Percentiles rank a stretch among this genome's conserved stretches.
Evolutionary conservation across 1,140 invertebrate species (phyloP).

Genomic region (Apis florea): DNA sequence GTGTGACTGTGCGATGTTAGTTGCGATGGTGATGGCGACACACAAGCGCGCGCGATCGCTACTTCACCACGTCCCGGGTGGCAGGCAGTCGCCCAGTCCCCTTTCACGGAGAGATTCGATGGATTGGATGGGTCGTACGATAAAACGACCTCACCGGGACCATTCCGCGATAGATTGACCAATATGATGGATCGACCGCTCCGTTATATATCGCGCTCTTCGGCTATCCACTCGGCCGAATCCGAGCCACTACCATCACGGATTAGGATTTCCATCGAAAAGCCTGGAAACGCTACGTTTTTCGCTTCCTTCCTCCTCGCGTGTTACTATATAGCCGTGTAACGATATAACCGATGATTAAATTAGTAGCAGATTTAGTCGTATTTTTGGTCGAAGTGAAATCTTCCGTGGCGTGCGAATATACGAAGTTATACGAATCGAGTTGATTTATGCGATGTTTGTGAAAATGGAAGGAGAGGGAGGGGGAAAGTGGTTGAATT

Average conservation of each 20-base stretch:
- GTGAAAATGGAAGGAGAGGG: no score
- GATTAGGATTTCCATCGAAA: not conserved
- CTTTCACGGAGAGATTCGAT: slow-evolving; percentile 52
- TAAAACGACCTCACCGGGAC: slow-evolving; percentile 51
- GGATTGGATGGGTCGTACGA: slow-evolving; percentile 44
- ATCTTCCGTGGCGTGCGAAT: no score
- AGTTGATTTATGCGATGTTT: no score
- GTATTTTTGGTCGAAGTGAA: no score
- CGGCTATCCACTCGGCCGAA: not conserved
- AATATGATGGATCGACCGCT: slow-evolving; percentile 51
- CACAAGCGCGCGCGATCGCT: slow-evolving; percentile 34
- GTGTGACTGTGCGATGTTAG: not conserved
- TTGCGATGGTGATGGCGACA: not conserved
- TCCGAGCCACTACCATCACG: not conserved
- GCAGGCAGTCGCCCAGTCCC: slow-evolving; percentile 19
- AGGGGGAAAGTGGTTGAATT: no score
- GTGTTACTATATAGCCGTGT: no score
- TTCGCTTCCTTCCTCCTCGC: no score
- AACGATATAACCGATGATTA: no score
- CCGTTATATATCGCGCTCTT: slow-evolving; percentile 3
- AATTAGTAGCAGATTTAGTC: no score
- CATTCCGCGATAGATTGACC: slow-evolving; percentile 51
- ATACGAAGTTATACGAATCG: no score
- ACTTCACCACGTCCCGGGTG: slow-evolving; percentile 39
- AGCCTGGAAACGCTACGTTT: no score